Base-by-base conservation (phyloP, 2,113 vertebrate species). In the Antechinus stuartii region DNA sequence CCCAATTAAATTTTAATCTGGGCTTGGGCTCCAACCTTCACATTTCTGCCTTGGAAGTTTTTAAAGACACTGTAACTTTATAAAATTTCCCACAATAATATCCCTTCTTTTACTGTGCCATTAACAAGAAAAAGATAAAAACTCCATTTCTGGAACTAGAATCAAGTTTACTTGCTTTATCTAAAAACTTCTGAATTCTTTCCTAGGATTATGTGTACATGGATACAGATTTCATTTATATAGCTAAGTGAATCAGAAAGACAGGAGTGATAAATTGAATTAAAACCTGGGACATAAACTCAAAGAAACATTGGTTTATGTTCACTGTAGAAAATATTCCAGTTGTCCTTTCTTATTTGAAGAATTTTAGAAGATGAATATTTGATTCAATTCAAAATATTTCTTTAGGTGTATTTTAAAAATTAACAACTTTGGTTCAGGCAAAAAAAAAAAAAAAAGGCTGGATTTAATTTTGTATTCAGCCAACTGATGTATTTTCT, bases 381-480 rank as follows among this genome's bases (percentile, higher is more conserved):
- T 23, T 84, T 84, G 61, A n/a, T 6, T 84, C 7, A 91, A 76
- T 24, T 23, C 52, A 54, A 46, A 54, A 4, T 56, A n/a, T 46
- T 84, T 76, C 25, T 24, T 2, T 56, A 49, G 50, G 55, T 2
- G 1, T 24, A 50, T 30, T 35, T 90, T 55, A 30, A 89, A 6
- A 2, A 53, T 42, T 42, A 42, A 89, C 55, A 35, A 47, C 1
- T 68, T 68, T 35, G 2, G 56, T 84, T 30, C 14, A 90, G 54
- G 27, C 11, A 6, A 55, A 47, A 12, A 0, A 9, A n/a, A n/a
- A 47, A 30, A 5, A 22, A 12, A 2, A 10, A 23, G 0, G 22
- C 12, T 49, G 30, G 1, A 8, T 19, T 89, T n/a, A 16, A 84
- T 47, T 26, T 53, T 42, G 54, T 47, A 24, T 42, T 76, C 57